Conservation (phyloP, 2,888 invertebrate genomes). For the Heliconius ismenius region DNA sequence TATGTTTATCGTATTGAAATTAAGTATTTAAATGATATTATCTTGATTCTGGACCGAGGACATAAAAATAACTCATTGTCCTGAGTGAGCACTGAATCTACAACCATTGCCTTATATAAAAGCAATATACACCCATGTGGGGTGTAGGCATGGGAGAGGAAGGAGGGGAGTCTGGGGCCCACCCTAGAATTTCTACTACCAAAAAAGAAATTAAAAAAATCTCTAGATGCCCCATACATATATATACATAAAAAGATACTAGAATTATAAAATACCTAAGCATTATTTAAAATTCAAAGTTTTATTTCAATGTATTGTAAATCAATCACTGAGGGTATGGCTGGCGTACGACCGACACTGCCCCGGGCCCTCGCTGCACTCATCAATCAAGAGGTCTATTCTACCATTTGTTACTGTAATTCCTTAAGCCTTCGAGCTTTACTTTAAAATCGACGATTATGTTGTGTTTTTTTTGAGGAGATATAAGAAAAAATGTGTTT, state of each 20-base stretch:
- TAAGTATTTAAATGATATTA: not conserved
- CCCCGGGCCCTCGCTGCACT: not conserved
- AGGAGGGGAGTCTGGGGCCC: too few species aligned
- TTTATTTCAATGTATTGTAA: not conserved
- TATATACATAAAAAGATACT: not conserved
- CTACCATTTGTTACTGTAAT: conserved; percentile 1
- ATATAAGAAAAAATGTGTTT: not conserved
- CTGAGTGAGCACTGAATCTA: too few species aligned
- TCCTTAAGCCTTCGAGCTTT: not conserved
- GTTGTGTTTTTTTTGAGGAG: not conserved
- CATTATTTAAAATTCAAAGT: not conserved
- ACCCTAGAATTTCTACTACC: too few species aligned
- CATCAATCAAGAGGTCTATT: not conserved
- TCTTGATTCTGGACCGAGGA: too few species aligned
- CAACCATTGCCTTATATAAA: too few species aligned
- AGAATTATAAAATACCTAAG: not conserved
- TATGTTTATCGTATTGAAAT: not conserved
- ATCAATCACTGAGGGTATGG: not conserved
- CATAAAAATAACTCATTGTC: too few species aligned
- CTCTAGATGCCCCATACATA: not conserved
- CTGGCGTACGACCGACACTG: not conserved
- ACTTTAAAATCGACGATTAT: conserved; percentile 1
- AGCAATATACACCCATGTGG: too few species aligned
- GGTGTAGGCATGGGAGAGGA: too few species aligned
- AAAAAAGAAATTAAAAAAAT: too few species aligned